Conservation (phyloP, 2,797 vertebrate species). For the Pipistrellus nathusii region DNA sequence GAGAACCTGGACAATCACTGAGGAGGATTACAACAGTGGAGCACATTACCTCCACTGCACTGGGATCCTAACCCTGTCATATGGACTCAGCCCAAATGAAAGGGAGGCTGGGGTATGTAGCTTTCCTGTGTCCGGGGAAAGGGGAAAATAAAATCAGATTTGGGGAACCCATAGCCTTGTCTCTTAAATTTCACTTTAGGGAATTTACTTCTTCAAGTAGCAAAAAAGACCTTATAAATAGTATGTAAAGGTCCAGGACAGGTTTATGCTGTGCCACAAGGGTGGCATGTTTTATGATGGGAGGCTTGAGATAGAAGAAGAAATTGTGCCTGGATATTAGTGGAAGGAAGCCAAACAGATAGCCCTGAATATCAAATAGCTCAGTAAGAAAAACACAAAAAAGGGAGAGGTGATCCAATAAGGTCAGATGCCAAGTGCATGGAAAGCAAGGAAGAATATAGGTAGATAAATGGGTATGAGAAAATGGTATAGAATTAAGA, state of each 20-base stretch:
- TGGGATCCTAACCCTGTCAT: neutral
- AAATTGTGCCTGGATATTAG: neutral
- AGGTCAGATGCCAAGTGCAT: neutral
- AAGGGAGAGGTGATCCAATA: conserved; percentile 7
- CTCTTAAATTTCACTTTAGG: neutral
- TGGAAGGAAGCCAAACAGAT: neutral
- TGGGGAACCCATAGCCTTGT: neutral
- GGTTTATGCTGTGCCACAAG: neutral
- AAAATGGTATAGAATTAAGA: neutral
- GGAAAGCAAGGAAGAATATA: neutral
- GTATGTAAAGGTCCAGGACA: neutral
- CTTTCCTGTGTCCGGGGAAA: neutral
- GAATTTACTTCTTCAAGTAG: conserved; percentile 45
- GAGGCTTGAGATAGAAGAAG: neutral
- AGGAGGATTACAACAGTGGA: neutral
- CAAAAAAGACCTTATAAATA: neutral
- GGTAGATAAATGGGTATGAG: neutral
- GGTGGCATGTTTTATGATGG: neutral
- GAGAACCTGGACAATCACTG: neutral
- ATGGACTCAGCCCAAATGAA: neutral
- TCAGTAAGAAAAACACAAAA: neutral
- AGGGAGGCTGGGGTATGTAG: neutral
- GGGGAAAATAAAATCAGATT: neutral
- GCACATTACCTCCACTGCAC: neutral
- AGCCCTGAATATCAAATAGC: conserved; percentile 1